These are phyloP conservation scores for Pseudochirops cupreus DNA, from an alignment of 2,797 vertebrate species.

Conservation along the genomic window DNA sequence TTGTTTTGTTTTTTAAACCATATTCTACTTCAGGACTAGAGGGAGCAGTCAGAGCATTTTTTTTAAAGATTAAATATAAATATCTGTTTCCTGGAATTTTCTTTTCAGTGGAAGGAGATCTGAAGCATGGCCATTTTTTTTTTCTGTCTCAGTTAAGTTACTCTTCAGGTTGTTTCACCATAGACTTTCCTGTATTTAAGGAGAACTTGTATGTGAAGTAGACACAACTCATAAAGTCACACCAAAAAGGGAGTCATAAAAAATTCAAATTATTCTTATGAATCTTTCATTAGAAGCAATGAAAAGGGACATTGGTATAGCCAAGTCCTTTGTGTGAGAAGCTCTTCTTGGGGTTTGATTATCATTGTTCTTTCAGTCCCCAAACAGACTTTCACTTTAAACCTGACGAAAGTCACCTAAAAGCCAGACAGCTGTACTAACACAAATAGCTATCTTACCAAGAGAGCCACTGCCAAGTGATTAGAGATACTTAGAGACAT, in stretches of 20 bases:
- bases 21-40: constrained; percentile 51
- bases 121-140: constrained; percentile 56
- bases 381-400: constrained; percentile 86
- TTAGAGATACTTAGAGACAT: constrained; percentile 80
- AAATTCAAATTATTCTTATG: constrained; percentile 90
- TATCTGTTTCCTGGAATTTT: constrained; percentile 47
- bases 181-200: constrained; percentile 84
- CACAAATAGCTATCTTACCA: constrained; percentile 79
- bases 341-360: constrained; percentile 82
- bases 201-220: constrained; percentile 81
- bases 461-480: constrained; percentile 81
- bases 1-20: not conserved
- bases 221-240: constrained; percentile 85
- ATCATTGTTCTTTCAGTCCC: constrained; percentile 81
- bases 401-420: constrained; percentile 86
- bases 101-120: constrained; percentile 63
- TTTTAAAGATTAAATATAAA: constrained; percentile 62
- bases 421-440: constrained; percentile 84
- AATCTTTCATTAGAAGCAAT: constrained; percentile 91
- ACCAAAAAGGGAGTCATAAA: constrained; percentile 88
- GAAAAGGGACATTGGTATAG: constrained; percentile 86
- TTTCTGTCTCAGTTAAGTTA: constrained; percentile 71
- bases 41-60: constrained; percentile 39
- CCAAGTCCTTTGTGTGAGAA: constrained; percentile 86
- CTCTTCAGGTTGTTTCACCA: constrained; percentile 78